Evolutionary conservation across 2,797 vertebrate species (phyloP), one percentile per base, ranked within the genome.

Genomic region (Varecia variegata): DNA sequence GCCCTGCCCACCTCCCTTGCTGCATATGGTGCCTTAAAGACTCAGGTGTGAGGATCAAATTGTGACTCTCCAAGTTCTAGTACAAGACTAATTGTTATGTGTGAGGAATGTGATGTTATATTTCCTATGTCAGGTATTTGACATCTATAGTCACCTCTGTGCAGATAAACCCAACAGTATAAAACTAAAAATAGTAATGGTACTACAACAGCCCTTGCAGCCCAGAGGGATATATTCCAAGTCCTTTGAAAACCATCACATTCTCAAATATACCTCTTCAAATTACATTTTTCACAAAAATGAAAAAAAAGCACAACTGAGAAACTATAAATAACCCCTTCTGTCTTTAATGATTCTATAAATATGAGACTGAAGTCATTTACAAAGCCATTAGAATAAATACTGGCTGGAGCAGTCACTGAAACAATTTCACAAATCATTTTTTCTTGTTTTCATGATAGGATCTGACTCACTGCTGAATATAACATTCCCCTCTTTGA

Each of bases 311-410:
- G 47, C 38, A 27, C 91, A 73, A 54, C 86, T 60, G 43, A 87
- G 43, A 95, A 97, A 80, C 56, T 88, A 70, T 79, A 91, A 95
- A 87, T 96, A 84, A 93, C 52, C 17, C 56, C 65, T n/a, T 83
- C 3, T 0, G 32, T 96, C 70, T 95, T 96, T 94, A 89, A 89
- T 73, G 47, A 91, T 56, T 94, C 65, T 91, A 43, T 91, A 96
- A 97, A 84, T 77, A 86, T 40, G 65, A 65, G 25, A 84, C 40
- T 56, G 40, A 50, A 95, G 76, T 84, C 52, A 95, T 94, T 95
- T 95, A 83, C 47, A 91, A 88, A 96, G 30, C n/a, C 82, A 95
- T 97, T 95, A 93, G 54, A 60, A 88, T 93, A 94, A 94, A 73
- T 93, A 54, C 47, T 87, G 50, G 47, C 89, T 58, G 32, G 43